These are phyloP conservation scores for Heptranchias perlo DNA, from an alignment of 2,113 vertebrate species.

Conservation along the genomic window DNA sequence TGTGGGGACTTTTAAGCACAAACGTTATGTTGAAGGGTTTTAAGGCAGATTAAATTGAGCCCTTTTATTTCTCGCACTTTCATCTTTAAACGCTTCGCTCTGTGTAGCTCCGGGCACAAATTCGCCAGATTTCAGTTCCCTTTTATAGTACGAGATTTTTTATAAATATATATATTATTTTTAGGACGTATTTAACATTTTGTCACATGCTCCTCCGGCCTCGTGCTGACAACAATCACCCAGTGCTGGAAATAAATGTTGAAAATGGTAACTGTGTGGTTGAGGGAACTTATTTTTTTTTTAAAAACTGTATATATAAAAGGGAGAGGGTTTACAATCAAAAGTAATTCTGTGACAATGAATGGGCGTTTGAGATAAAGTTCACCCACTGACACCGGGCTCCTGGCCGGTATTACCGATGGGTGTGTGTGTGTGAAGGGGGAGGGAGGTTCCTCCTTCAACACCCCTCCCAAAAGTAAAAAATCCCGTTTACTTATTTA, in stretches of 20 bases:
- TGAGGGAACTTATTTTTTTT: background rate
- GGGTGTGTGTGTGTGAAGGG: background rate
- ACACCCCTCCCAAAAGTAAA: background rate
- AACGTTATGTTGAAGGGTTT: constrained; percentile 90
- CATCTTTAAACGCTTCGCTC: constrained; percentile 95
- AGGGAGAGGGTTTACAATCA: too few species aligned
- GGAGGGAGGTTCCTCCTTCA: background rate
- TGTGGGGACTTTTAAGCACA: constrained; percentile 81
- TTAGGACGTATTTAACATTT: constrained; percentile 52
- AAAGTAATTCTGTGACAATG: background rate
- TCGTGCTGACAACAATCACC: constrained; percentile 15
- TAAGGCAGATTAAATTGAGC: constrained; percentile 98
- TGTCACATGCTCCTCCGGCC: constrained; percentile 52
- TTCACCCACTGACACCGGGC: background rate
- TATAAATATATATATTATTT: constrained; percentile 49
- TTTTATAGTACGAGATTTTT: constrained; percentile 50
- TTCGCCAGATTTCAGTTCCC: constrained; percentile 69
- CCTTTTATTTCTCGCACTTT: constrained; percentile 98
- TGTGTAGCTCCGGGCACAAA: constrained; percentile 83
- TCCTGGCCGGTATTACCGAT: background rate
- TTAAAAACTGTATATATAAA: background rate
- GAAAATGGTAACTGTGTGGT: background rate
- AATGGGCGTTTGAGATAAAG: background rate
- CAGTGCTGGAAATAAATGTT: background rate
- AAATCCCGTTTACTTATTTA: background rate